Evolutionary conservation across 2,113 vertebrate genomes (phyloP).

Genomic region (Etheostoma cragini): DNA sequence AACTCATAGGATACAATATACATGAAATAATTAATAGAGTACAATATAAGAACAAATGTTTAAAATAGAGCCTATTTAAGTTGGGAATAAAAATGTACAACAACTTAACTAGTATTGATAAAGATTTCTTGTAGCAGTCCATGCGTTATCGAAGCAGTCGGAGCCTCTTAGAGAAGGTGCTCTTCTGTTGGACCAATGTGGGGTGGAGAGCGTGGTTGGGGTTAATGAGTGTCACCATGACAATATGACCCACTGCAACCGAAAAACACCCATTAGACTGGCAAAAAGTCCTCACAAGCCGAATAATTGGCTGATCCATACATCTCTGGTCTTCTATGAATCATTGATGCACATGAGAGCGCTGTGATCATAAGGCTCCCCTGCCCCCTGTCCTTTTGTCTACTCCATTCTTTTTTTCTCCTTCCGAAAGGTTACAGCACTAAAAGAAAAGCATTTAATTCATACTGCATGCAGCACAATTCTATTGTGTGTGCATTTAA

Average conservation of each 20-base stretch:
- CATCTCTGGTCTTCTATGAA: constrained; percentile 54
- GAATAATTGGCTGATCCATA: constrained; percentile 58
- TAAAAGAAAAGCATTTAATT: constrained; percentile 26
- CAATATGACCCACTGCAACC: constrained; percentile 23
- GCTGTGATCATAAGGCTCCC: constrained; percentile 19
- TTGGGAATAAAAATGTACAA: too few species aligned
- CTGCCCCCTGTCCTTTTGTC: constrained; percentile 35
- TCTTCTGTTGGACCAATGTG: too few species aligned
- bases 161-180: too few species aligned
- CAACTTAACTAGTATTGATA: too few species aligned
- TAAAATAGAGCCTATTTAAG: too few species aligned
- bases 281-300: constrained; percentile 40
- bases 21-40: too few species aligned
- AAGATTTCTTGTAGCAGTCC: too few species aligned
- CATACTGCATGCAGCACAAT: constrained; percentile 13
- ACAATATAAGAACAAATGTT: too few species aligned
- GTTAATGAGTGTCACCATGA: constrained; percentile 57
- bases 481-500: constrained; percentile 3
- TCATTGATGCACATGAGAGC: constrained; percentile 49
- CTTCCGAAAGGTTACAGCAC: constrained; percentile 39
- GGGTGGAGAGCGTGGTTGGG: too few species aligned
- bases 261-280: constrained; percentile 36
- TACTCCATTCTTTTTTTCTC: not conserved
- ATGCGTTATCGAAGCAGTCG: too few species aligned
- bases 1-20: too few species aligned